These are phyloP conservation scores for Spatula clypeata DNA, from an alignment of 2,797 vertebrate genomes.

Conservation along the genomic window DNA sequence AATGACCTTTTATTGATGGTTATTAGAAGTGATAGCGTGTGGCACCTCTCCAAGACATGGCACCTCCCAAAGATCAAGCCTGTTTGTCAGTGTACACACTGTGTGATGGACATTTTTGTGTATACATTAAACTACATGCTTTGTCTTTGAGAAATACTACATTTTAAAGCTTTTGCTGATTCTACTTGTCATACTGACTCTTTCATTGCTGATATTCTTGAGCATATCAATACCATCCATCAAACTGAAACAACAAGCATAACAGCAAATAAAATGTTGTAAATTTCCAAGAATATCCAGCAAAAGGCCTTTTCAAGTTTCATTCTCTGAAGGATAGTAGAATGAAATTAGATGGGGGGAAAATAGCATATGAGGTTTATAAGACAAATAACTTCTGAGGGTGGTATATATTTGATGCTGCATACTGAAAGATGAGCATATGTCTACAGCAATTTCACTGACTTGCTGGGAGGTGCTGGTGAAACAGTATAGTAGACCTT, in stretches of 20 bases:
- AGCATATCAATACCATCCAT: neutral
- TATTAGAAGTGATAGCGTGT: neutral
- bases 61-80: neutral
- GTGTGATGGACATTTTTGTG: neutral
- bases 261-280: neutral
- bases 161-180: neutral
- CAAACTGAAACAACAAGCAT: neutral
- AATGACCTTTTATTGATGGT: neutral
- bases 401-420: neutral
- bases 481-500: neutral
- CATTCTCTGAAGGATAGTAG: neutral
- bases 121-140: accelerated
- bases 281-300: neutral
- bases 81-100: neutral
- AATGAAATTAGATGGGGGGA: neutral
- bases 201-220: neutral
- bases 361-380: neutral
- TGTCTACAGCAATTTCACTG: neutral
- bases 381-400: neutral
- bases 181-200: neutral
- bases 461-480: neutral
- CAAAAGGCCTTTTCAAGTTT: neutral
- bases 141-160: neutral
- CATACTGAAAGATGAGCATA: neutral
- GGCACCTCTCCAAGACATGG: neutral